A percentile compares a stretch with the other conserved stretches of the same genome.
These are phyloP conservation scores for Hystrix brachyura DNA, from an alignment of 2,113 vertebrate species.

Conservation along the genomic window DNA sequence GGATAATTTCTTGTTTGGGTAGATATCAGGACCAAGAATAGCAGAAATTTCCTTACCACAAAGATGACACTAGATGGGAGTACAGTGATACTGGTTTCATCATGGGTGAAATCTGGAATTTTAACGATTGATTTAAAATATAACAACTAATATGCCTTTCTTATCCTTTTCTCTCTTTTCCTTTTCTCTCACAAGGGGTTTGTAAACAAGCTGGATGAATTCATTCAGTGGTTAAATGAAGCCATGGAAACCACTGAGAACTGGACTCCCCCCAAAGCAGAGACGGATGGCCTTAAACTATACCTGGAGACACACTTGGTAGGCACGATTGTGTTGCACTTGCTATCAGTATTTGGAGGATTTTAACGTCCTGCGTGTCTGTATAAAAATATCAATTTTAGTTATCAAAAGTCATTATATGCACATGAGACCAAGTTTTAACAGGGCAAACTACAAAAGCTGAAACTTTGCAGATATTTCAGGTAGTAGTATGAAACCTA, in stretches of 20 bases:
- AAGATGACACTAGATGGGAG: not conserved
- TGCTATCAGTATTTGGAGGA: constrained; percentile 75
- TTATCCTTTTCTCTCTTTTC: constrained; percentile 58
- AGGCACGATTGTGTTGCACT: constrained; percentile 84
- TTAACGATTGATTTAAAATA: constrained; percentile 71
- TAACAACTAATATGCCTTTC: constrained; percentile 76
- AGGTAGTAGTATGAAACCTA: constrained; percentile 49
- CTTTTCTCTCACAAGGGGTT: constrained; percentile 90
- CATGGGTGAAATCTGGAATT: not conserved
- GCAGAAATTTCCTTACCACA: not conserved
- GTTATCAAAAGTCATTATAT: constrained; percentile 63
- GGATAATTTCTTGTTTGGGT: not conserved
- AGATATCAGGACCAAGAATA: not conserved
- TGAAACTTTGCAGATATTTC: constrained; percentile 54
- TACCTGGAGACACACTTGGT: constrained; percentile 99
- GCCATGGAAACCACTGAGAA: constrained; percentile 97
- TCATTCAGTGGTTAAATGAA: constrained; percentile 97
- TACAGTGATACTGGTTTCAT: not conserved
- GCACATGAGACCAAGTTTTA: constrained; percentile 75
- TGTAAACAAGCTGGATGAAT: constrained; percentile 96
- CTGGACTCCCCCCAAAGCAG: constrained; percentile 96
- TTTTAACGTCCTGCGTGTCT: constrained; percentile 76
- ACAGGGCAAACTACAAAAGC: constrained; percentile 32
- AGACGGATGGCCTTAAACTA: constrained; percentile 93
- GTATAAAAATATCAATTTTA: constrained; percentile 48